These are phyloP conservation scores for Sarcophaga caerulescens DNA, from an alignment of 2,888 invertebrate genomes.

Conservation along the genomic window DNA sequence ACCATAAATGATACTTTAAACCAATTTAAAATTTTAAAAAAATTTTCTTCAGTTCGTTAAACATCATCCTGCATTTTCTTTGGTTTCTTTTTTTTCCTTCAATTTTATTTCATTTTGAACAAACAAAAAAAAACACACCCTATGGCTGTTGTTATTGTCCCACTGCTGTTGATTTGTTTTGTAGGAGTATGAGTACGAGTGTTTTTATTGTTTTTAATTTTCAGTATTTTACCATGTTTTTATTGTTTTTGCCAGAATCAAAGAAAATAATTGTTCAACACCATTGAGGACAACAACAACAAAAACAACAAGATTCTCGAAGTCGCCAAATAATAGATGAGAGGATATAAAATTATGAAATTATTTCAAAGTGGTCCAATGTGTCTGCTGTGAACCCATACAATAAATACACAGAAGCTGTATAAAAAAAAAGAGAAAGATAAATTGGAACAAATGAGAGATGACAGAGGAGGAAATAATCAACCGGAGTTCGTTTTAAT, in stretches of 20 bases:
- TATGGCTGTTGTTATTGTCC: too few species aligned
- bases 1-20: too few species aligned
- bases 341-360: neutral
- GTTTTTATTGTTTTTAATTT: neutral
- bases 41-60: too few species aligned
- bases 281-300: neutral
- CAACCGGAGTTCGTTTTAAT: conserved; percentile 1
- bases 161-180: neutral
- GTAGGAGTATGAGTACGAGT: neutral
- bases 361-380: neutral
- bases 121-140: too few species aligned
- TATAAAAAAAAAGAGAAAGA: neutral
- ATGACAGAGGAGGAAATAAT: neutral
- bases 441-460: neutral
- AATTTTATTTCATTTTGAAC: too few species aligned
- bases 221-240: neutral
- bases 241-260: conserved; percentile 1
- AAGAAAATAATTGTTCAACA: conserved; percentile 4
- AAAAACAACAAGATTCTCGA: neutral
- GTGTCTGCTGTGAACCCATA: neutral
- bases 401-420: neutral
- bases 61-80: too few species aligned
- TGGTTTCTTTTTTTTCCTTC: too few species aligned
- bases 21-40: too few species aligned
- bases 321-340: neutral